A percentile compares a stretch with the other conserved stretches of the same genome.
phyloP scores from a whole-genome alignment of 2,797 vertebrate genomes.

The Anguilla megastoma region DNA sequence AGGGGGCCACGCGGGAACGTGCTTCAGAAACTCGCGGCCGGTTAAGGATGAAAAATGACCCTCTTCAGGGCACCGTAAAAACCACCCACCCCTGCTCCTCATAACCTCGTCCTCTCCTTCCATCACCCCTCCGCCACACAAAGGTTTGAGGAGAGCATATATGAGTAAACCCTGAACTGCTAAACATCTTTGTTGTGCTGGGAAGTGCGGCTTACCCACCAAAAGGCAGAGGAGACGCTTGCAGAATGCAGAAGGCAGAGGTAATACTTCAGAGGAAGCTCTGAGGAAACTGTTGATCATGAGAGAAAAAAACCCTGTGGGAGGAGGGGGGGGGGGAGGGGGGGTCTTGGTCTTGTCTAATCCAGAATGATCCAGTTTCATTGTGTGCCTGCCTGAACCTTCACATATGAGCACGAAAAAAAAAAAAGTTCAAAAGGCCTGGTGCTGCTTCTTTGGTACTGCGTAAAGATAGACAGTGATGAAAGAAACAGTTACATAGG shows the following conservation, averaged over 20 bases:
- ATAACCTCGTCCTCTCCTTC: not conserved
- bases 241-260: not conserved
- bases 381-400: not conserved
- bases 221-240: not conserved
- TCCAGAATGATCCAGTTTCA: not conserved
- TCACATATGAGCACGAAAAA: not conserved
- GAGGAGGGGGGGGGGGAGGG: no score
- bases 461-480: not conserved
- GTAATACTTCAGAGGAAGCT: not conserved
- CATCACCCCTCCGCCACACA: not conserved
- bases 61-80: constrained; percentile 1
- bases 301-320: not conserved
- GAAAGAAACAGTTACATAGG: not conserved
- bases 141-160: not conserved
- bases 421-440: not conserved
- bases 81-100: not conserved
- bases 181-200: not conserved
- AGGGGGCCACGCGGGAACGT: not conserved
- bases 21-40: not conserved
- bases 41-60: constrained; percentile 8
- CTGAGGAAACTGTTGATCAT: not conserved
- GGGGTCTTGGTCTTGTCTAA: not conserved
- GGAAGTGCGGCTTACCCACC: not conserved
- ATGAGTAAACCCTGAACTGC: not conserved
- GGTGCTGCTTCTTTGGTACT: not conserved